A percentile compares a stretch with the other conserved stretches of the same genome.
Conservation (phyloP, 2,797 vertebrate genomes). For the Hippocampus kuda region DNA sequence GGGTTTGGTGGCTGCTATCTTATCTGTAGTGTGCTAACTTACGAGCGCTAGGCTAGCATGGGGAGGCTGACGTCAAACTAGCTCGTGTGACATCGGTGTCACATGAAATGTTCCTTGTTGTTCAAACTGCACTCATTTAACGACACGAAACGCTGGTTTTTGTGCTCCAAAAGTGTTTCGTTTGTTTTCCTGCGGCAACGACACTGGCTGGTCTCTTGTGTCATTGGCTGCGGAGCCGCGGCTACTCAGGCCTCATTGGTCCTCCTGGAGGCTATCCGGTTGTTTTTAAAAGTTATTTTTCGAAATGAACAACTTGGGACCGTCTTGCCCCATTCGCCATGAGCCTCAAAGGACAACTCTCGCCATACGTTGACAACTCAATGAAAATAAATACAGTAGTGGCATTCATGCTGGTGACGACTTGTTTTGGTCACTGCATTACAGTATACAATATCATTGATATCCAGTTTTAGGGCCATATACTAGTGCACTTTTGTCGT, state of each 20-base stretch:
- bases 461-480: no score
- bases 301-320: not conserved
- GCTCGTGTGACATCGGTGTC: slow-evolving; percentile 30
- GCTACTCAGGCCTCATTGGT: slow-evolving; percentile 55
- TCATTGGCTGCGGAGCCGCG: slow-evolving; percentile 44
- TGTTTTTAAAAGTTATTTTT: not conserved
- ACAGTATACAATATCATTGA: no score
- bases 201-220: slow-evolving; percentile 25
- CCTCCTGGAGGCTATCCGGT: not conserved
- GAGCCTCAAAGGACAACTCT: not conserved
- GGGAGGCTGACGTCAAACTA: slow-evolving; percentile 34
- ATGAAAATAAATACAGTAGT: slow-evolving; percentile 1
- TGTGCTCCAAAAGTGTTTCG: not conserved
- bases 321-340: not conserved
- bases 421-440: not conserved
- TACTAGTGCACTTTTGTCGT: no score
- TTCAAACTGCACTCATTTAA: not conserved
- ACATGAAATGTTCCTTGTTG: slow-evolving; percentile 1
- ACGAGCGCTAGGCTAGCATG: slow-evolving; percentile 41
- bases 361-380: not conserved
- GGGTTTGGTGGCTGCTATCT: slow-evolving; percentile 40
- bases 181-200: slow-evolving; percentile 24
- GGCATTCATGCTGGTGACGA: not conserved
- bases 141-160: not conserved
- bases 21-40: slow-evolving; percentile 41